Conservation (phyloP, 2,888 invertebrate genomes). For the Caenorhabditis sinica region DNA sequence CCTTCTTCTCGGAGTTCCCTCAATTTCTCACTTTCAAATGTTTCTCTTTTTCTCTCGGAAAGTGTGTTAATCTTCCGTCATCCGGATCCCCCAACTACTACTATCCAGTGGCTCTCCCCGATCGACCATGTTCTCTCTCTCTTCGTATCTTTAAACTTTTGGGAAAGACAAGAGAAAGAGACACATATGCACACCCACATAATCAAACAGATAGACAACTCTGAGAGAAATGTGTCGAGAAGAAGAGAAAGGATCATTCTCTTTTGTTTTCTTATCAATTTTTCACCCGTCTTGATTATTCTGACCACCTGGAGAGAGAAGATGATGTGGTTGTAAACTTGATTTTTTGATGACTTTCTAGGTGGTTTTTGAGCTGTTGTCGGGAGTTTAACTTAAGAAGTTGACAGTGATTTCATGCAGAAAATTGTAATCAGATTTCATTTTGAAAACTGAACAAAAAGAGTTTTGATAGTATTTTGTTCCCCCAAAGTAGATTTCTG, state of each 20-base stretch:
- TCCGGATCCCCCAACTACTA: background rate
- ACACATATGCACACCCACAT: constrained; percentile 64
- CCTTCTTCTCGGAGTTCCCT: background rate
- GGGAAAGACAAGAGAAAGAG: constrained; percentile 2
- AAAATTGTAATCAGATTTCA: too few species aligned
- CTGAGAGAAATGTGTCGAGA: background rate
- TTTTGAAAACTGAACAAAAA: too few species aligned
- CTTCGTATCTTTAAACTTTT: constrained; percentile 61
- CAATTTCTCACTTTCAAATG: constrained; percentile 10
- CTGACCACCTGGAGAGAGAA: background rate
- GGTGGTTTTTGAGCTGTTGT: too few species aligned
- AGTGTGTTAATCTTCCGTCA: background rate
- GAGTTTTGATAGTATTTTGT: too few species aligned
- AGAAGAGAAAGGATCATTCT: background rate
- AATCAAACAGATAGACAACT: constrained; percentile 51
- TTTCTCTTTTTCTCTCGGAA: background rate
- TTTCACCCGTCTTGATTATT: background rate
- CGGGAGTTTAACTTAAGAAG: too few species aligned
- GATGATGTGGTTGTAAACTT: background rate
- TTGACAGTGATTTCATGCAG: too few species aligned
- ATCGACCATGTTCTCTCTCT: constrained; percentile 35
- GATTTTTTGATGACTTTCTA: background rate
- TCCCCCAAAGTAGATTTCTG: too few species aligned
- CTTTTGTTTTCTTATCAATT: constrained; percentile 24
- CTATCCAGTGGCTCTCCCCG: constrained; percentile 1